Base-by-base conservation (phyloP, 2,888 invertebrate species). In the Caenorhabditis sp. region DNA sequence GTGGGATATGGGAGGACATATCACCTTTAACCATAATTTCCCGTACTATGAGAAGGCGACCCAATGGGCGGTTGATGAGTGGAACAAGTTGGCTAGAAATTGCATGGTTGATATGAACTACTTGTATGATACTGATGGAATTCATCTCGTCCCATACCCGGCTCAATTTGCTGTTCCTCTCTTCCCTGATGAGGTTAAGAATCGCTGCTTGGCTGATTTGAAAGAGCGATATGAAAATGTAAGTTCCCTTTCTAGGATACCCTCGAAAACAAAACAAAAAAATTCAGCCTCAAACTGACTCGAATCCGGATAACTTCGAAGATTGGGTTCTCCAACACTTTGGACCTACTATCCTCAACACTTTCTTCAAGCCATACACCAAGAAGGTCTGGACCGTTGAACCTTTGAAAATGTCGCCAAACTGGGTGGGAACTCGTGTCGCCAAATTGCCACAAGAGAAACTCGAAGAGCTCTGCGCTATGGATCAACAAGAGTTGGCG, bases 1-100 rank as follows among this genome's bases (percentile, higher is more conserved):
- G 26, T 87, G 87, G 87, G 87, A 87, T 58, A 87, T 87, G 86
- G 87, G 87, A 26, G 86, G 87, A 21, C 87, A 87, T 62, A 86
- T 87, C 73, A 87, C 86, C 36, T 87, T 87, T 79, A 81, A 83
- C 53, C 87, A 86, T 70, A 87, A 87, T 75, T 84, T 76, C 56
- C 87, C 87, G 23, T 87, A 87, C 75, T 87, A 87, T 67, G 86
- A 86, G 63, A 85, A 85, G 60, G 87, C 87, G 7, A 83, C 83
- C 49, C 81, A 83, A 56, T 84, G 84, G 86, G 87, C 87, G 7
- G 83, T 87, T 7, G 83, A 85, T 31, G 86, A 87, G 38, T 87
- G 87, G 87, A 87, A 87, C 73, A 75, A 75, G 54, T 70, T 87
- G 59, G 78, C 83, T 56, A 73, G 87, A 31, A 85, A 85, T 74